phyloP scores from a whole-genome alignment of 2,113 vertebrate genomes.

The Rana temporaria region DNA sequence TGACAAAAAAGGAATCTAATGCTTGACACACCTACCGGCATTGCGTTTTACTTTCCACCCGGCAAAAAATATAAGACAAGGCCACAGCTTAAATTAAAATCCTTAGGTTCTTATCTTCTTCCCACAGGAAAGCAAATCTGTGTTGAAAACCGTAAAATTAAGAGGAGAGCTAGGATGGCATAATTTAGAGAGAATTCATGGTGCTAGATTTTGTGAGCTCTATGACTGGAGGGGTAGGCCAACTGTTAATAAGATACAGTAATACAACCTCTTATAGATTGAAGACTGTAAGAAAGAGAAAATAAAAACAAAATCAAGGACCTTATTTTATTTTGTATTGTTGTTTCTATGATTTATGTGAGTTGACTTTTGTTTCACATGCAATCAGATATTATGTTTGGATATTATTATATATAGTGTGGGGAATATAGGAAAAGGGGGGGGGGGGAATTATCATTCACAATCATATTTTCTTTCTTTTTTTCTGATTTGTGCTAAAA shows the following conservation, averaged over 20 bases:
- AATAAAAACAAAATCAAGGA: constrained; percentile 27
- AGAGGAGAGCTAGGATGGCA: constrained; percentile 89
- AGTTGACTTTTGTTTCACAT: too few species aligned
- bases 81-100: constrained; percentile 88
- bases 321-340: background rate
- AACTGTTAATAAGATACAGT: constrained; percentile 79
- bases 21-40: constrained; percentile 69
- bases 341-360: too few species aligned
- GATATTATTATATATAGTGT: too few species aligned
- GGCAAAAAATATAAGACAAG: constrained; percentile 85
- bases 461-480: too few species aligned
- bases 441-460: too few species aligned
- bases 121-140: constrained; percentile 94
- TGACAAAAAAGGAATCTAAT: constrained; percentile 73
- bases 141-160: constrained; percentile 97
- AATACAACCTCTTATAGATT: constrained; percentile 77
- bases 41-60: constrained; percentile 73
- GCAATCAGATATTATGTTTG: too few species aligned
- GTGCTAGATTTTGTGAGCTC: constrained; percentile 76
- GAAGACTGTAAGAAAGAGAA: constrained; percentile 68
- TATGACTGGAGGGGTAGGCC: constrained; percentile 83
- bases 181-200: constrained; percentile 87
- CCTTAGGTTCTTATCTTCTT: constrained; percentile 93
- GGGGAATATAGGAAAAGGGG: too few species aligned
- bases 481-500: too few species aligned